Conservation (phyloP, 2,797 vertebrate genomes). For the Phataginus tricuspis region DNA sequence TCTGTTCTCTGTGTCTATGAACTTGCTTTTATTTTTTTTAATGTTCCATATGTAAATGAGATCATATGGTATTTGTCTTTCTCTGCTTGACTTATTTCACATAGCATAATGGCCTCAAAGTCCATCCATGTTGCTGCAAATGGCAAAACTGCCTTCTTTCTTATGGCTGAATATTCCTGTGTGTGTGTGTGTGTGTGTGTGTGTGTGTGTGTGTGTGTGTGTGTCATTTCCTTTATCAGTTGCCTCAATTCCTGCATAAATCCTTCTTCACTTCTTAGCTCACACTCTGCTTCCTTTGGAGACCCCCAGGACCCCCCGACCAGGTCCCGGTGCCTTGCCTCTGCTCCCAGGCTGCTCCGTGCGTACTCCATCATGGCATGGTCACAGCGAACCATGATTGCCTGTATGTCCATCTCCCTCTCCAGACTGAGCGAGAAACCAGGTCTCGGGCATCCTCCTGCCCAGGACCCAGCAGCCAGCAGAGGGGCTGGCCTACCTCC, state of each 20-base stretch:
- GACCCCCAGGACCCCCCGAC: neutral
- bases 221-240: neutral
- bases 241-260: too few species aligned
- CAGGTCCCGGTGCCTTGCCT: rapidly evolving
- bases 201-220: neutral
- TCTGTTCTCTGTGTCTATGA: neutral
- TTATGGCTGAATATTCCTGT: neutral
- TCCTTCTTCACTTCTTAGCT: too few species aligned
- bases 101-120: neutral
- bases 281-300: neutral
- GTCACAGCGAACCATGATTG: rapidly evolving
- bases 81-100: neutral
- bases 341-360: neutral
- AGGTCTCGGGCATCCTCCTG: neutral
- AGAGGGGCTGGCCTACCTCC: neutral
- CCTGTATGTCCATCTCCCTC: neutral
- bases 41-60: neutral
- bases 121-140: neutral
- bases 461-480: neutral
- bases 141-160: neutral
- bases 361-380: rapidly evolving
- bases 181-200: neutral
- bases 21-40: neutral
- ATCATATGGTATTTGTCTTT: neutral
- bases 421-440: neutral